Evolutionary conservation across 2,797 vertebrate species (phyloP), one percentile per base, ranked within the genome.

Genomic region (Lepilemur ruficaudatus): DNA sequence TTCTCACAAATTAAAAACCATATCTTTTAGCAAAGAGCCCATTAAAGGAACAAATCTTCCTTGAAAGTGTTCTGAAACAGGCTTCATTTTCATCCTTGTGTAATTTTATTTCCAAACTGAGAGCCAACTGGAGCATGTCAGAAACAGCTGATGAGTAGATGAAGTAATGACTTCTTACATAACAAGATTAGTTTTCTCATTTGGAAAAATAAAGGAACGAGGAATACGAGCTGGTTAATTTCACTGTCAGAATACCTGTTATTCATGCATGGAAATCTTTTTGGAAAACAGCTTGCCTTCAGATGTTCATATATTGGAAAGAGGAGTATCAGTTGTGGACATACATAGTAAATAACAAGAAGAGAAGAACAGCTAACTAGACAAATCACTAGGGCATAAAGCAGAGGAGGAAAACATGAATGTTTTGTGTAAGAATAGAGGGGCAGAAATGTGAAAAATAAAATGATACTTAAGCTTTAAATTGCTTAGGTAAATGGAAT

Each of bases 1-100:
- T 89, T 97, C 93, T 94, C 83, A 97, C 90, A 97, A 97, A 96
- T 98, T 97, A 97, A 97, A 97, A 98, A 96, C 94, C 79, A 12
- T 93, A 90, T 97, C 97, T 85, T 20, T 11, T 12, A 0, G 91
- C 83, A 93, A 90, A 95, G 84, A 95, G 52, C 52, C 80, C 97
- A 93, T 97, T 6, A 1, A 48, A 94, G 91, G 55, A 98, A 94
- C 88, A 97, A 97, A 97, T 97, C 91, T 98, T 97, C 72, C 79
- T 94, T 98, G 92, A 97, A 98, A 98, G 89, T 75, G 83, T 91
- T 97, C 89, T 76, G 81, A 93, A 48, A 87, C 76, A 96, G 93
- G 83, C 63, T 97, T 97, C 50, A 72, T 86, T 96, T 98, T 93
- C 90, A 72, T 92, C 97, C 95, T 85, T 89, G 5, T 95, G 52